A percentile compares a stretch with the other conserved stretches of the same genome.
Conservation (phyloP, 2,113 vertebrate species). For the Myiozetetes cayanensis region DNA sequence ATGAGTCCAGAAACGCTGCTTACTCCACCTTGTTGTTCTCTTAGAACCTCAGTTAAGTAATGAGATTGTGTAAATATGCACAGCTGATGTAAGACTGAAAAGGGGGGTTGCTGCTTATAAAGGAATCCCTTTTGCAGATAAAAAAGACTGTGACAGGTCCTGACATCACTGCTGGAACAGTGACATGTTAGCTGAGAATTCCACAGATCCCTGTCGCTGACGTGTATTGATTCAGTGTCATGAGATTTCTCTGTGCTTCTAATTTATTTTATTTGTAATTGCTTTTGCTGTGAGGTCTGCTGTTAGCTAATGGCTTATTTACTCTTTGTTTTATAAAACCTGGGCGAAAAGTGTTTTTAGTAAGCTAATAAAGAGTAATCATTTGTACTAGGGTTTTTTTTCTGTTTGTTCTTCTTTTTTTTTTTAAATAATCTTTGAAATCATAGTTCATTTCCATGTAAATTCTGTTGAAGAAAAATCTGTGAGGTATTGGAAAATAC, state of each 20-base stretch:
- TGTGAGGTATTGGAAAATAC: not conserved
- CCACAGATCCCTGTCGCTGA: not conserved
- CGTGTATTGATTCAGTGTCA: too few species aligned
- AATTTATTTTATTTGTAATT: not conserved
- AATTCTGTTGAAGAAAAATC: not conserved
- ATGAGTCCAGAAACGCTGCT: not conserved
- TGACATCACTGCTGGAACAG: not conserved
- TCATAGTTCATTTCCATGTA: not conserved
- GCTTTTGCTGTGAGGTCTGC: not conserved
- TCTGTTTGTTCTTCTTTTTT: too few species aligned
- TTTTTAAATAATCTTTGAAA: not conserved
- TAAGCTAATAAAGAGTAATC: not conserved
- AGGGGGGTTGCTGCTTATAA: not conserved
- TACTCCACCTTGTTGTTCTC: not conserved
- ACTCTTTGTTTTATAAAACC: not conserved
- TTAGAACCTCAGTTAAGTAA: not conserved
- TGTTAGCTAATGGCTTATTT: not conserved
- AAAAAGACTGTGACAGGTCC: not conserved
- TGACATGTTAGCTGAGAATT: not conserved
- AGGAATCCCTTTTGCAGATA: not conserved
- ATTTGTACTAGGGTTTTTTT: not conserved
- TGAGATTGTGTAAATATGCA: not conserved
- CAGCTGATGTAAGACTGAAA: not conserved
- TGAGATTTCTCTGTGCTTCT: not conserved
- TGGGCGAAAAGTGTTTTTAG: not conserved